Conservation (phyloP, 1,140 invertebrate species). For the Anagrus nilaparvatae region DNA sequence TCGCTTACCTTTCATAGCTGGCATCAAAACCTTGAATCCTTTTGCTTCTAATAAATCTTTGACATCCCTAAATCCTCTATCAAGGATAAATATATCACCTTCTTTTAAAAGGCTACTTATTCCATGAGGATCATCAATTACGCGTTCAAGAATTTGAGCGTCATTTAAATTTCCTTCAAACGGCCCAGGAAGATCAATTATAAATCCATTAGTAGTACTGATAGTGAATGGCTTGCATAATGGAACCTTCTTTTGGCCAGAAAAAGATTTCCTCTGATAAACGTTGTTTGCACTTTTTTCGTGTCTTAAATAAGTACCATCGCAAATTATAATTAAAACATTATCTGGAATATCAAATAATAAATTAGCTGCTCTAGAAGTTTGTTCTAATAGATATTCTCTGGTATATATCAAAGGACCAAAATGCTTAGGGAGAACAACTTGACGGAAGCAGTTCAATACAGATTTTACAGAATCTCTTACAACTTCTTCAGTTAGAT, state of each 20-base stretch:
- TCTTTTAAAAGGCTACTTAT: constrained; percentile 12
- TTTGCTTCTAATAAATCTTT: constrained; percentile 7
- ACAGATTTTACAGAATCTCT: constrained; percentile 2
- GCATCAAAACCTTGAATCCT: constrained; percentile 22
- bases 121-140: constrained; percentile 12
- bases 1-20: constrained; percentile 22
- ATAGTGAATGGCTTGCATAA: constrained; percentile 17
- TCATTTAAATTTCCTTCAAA: constrained; percentile 19
- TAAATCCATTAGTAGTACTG: constrained; percentile 14
- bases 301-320: constrained; percentile 17
- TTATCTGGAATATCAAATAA: constrained; percentile 10
- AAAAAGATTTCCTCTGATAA: too few species aligned
- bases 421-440: too few species aligned
- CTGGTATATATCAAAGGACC: constrained; percentile 5
- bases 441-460: too few species aligned
- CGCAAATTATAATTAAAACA: constrained; percentile 15
- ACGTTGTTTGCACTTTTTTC: too few species aligned
- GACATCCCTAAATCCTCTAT: constrained; percentile 23
- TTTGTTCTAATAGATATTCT: constrained; percentile 14
- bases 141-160: constrained; percentile 19
- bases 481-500: constrained; percentile 5
- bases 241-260: too few species aligned
- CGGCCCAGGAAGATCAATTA: constrained; percentile 14
- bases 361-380: constrained; percentile 9
- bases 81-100: constrained; percentile 22